A percentile compares a stretch with the other conserved stretches of the same genome.
These are phyloP conservation scores for Pristionchus entomophagus DNA, from an alignment of 2,888 invertebrate genomes.

Conservation along the genomic window DNA sequence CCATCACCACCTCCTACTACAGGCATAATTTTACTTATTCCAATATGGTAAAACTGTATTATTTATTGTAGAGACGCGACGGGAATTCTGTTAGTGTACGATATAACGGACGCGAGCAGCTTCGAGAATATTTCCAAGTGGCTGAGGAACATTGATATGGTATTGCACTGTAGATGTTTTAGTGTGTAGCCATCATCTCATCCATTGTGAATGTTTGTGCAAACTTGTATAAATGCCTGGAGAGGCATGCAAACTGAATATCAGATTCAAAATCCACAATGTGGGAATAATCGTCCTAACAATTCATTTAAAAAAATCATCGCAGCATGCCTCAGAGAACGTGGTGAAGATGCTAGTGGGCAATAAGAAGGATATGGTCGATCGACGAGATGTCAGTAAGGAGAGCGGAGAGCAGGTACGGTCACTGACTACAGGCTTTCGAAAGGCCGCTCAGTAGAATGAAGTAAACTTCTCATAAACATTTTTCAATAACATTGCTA, in stretches of 20 bases:
- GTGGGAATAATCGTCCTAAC: neutral
- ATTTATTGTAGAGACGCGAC: constrained; percentile 62
- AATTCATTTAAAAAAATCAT: neutral
- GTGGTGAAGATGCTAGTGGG: constrained; percentile 98
- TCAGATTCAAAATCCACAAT: too few species aligned
- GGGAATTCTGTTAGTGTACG: constrained; percentile 87
- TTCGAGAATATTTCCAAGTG: constrained; percentile 99
- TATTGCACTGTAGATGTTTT: too few species aligned
- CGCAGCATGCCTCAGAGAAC: constrained; percentile 89
- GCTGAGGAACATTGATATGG: constrained; percentile 97
- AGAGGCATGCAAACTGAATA: too few species aligned
- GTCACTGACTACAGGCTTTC: too few species aligned
- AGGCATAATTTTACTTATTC: too few species aligned
- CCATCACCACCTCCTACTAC: constrained; percentile 98
- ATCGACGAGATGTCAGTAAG: constrained; percentile 93
- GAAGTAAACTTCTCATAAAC: neutral
- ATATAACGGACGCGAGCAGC: constrained; percentile 98
- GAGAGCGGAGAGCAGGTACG: constrained; percentile 86
- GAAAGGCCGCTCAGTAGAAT: neutral
- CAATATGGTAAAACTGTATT: too few species aligned
- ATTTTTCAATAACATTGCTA: too few species aligned
- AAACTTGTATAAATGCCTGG: neutral
- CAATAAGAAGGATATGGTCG: constrained; percentile 97
- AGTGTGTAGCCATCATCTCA: constrained; percentile 40
- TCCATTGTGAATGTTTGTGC: neutral